phyloP scores from a whole-genome alignment of 2,888 invertebrate species.

The Andrena trimmerana region DNA sequence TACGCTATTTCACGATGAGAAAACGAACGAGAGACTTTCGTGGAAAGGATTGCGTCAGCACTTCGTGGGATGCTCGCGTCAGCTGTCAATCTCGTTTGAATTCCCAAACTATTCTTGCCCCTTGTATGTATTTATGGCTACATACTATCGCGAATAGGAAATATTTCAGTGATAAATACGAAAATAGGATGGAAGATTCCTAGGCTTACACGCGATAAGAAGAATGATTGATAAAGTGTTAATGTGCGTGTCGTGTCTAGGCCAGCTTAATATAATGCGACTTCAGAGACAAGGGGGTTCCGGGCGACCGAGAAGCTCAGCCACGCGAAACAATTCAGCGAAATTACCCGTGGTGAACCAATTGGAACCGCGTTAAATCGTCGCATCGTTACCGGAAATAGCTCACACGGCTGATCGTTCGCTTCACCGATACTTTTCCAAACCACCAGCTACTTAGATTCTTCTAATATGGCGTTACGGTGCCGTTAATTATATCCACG shows the following conservation, averaged over 20 bases:
- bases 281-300: background rate
- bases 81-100: background rate
- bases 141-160: background rate
- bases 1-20: background rate
- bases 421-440: background rate
- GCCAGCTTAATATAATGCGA: background rate
- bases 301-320: background rate
- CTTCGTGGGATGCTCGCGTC: too few relatives aligned
- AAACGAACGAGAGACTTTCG: background rate
- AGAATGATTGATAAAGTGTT: background rate
- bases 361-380: background rate
- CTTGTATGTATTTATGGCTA: background rate
- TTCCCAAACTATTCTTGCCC: background rate
- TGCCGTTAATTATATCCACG: slow-evolving; percentile 24
- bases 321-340: background rate
- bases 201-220: background rate
- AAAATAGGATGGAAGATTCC: background rate
- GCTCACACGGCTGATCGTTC: background rate
- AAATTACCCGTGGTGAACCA: background rate
- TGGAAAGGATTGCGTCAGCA: background rate
- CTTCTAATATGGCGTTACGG: slow-evolving; percentile 19
- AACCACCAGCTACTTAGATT: slow-evolving; percentile 1
- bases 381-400: slow-evolving; percentile 5
- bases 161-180: background rate
- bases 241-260: background rate